Base-by-base conservation (phyloP, 2,797 vertebrate genomes). In the Hydrophis major region DNA sequence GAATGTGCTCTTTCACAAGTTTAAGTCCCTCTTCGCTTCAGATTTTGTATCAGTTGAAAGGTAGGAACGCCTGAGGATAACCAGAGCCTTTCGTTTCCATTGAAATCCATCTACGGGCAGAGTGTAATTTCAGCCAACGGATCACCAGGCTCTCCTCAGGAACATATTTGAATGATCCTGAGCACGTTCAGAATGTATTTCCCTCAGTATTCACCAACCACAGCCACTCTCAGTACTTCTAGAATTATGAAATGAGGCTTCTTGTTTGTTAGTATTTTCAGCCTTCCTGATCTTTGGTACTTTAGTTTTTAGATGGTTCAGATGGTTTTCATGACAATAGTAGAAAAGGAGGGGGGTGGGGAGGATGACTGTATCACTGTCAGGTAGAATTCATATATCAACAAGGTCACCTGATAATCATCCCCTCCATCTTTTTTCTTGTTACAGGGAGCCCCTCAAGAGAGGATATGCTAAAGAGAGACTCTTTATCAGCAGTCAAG, bases 11-110 rank as follows among this genome's bases (percentile, higher is more conserved):
- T 95, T 95, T 95, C 94, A 60, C 96, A 95, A 94, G 97, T 97
- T 98, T 97, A 97, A 91, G 89, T 97, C 95, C 94, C 20, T 32
- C 90, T 78, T 13, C 6, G 56, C 22, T 93, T 91, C 56, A 6
- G 94, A 93, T 98, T 98, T 98, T 97, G 94, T 89, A 96, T 94
- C 18, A 89, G 93, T 74, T 93, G 94, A 93, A 96, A 97, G 97
- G 97, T 97, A 97, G 96, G 96, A 93, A 92, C 95, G 93, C 74
- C 94, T 95, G 90, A 74, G 0, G 93, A 10, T 7, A 90, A 90
- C 89, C 92, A 87, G 0, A 20, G 59, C 86, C 87, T 94, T 94
- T 94, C 28, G 0, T 94, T 97, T 96, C 92, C 93, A 92, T 13
- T 11, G 94, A 92, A 95, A 90, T 92, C 93, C 90, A 50, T 37